phyloP scores from a whole-genome alignment of 2,888 invertebrate genomes.

The Nomada ruficornis region DNA sequence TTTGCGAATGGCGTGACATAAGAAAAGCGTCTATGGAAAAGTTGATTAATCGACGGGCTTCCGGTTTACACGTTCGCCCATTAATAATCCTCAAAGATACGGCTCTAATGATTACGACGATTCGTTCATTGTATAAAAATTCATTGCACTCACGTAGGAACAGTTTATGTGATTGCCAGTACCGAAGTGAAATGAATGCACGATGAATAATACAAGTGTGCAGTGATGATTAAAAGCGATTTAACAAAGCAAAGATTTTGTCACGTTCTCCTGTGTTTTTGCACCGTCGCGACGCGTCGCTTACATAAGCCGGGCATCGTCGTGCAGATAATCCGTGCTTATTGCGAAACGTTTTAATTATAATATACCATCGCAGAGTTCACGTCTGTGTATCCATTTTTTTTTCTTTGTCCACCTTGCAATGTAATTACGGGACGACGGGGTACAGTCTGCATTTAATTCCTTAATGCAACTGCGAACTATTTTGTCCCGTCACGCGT shows the following conservation, averaged over 20 bases:
- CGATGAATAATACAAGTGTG: no score
- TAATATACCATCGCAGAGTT: not conserved
- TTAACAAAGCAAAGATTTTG: no score
- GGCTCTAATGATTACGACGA: not conserved
- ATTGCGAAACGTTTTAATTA: conserved; percentile 26
- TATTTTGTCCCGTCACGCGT: not conserved
- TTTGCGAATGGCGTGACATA: not conserved
- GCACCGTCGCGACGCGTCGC: no score
- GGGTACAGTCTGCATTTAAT: not conserved
- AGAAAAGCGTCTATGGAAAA: not conserved
- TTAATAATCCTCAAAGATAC: not conserved
- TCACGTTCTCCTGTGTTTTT: not conserved
- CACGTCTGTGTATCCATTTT: not conserved
- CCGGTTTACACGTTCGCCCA: not conserved
- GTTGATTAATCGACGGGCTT: not conserved
- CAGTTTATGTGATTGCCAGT: no score
- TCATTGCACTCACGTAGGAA: not conserved
- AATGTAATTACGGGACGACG: not conserved
- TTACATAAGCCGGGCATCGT: conserved; percentile 12
- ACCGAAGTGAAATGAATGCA: no score
- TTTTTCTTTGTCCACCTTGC: not conserved
- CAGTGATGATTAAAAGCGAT: no score
- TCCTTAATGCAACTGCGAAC: not conserved
- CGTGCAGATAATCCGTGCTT: conserved; percentile 2
- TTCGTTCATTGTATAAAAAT: not conserved